Evolutionary conservation across 2,797 vertebrate genomes (phyloP).

Genomic region (Chaetodon trifasciatus): DNA sequence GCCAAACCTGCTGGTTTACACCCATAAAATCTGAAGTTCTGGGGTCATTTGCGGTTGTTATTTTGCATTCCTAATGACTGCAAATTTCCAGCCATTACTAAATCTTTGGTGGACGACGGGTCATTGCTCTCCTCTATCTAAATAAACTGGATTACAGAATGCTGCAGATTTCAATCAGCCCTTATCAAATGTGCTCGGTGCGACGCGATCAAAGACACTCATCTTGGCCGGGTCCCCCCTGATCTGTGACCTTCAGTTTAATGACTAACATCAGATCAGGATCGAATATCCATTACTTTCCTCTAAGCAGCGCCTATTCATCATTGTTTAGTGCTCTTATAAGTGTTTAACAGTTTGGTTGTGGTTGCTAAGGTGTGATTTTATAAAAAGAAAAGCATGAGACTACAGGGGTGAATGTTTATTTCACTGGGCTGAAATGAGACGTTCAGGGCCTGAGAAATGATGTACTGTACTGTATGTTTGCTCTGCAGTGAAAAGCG

Average conservation of each 20-base stretch:
- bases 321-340: conserved; percentile 17
- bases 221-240: not conserved
- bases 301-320: conserved; percentile 35
- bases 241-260: conserved; percentile 50
- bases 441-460: conserved; percentile 10
- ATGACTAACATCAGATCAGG: conserved; percentile 42
- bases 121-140: not conserved
- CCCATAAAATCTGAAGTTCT: not conserved
- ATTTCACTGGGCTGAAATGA: conserved; percentile 9
- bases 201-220: conserved; percentile 12
- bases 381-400: not conserved
- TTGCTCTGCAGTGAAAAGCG: conserved; percentile 84
- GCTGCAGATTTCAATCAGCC: conserved; percentile 17
- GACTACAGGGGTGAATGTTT: conserved; percentile 7
- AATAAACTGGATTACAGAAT: conserved; percentile 17
- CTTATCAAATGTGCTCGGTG: conserved; percentile 14
- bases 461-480: conserved; percentile 4
- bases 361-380: conserved; percentile 29
- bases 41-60: conserved; percentile 5
- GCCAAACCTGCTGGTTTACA: conserved; percentile 11
- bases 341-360: conserved; percentile 19
- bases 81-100: conserved; percentile 10
- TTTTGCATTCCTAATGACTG: conserved; percentile 7
- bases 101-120: not conserved
- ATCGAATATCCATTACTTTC: conserved; percentile 44